Evolutionary conservation across 2,113 vertebrate genomes (phyloP).

Genomic region (Microtus montanus): DNA sequence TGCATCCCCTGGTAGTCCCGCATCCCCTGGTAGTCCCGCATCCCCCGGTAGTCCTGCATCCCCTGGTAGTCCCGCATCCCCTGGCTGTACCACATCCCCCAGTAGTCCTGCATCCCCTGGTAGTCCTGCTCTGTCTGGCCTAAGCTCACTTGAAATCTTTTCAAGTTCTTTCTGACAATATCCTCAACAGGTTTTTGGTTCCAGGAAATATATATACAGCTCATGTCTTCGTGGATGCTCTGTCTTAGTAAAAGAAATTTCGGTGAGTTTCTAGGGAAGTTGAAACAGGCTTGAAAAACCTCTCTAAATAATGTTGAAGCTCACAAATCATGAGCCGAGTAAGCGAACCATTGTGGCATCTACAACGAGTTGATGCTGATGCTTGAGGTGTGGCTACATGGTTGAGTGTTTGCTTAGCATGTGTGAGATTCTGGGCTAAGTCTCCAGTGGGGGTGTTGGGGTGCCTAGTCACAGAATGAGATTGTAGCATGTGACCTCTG

Average conservation of each 20-base stretch:
- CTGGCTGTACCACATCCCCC: no score
- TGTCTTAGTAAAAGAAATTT: not conserved
- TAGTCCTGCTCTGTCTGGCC: not conserved
- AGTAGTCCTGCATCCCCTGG: not conserved
- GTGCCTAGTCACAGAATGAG: not conserved
- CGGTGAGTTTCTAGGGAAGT: not conserved
- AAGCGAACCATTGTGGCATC: not conserved
- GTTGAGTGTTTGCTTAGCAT: not conserved
- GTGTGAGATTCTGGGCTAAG: not conserved
- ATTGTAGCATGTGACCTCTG: not conserved
- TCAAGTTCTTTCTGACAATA: not conserved
- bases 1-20: not conserved
- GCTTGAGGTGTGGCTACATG: not conserved
- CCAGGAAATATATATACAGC: not conserved
- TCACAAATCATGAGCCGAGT: slow-evolving; percentile 9
- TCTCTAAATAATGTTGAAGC: not conserved
- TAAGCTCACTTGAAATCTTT: not conserved
- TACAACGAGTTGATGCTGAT: not conserved
- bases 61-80: no score
- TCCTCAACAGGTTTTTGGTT: not conserved
- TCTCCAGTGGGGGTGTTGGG: no score
- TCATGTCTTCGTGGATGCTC: not conserved
- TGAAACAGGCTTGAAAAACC: not conserved
- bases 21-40: no score
- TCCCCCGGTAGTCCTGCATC: no score